phyloP scores from a whole-genome alignment of 2,797 vertebrate genomes.

The Threskiornis aethiopicus region DNA sequence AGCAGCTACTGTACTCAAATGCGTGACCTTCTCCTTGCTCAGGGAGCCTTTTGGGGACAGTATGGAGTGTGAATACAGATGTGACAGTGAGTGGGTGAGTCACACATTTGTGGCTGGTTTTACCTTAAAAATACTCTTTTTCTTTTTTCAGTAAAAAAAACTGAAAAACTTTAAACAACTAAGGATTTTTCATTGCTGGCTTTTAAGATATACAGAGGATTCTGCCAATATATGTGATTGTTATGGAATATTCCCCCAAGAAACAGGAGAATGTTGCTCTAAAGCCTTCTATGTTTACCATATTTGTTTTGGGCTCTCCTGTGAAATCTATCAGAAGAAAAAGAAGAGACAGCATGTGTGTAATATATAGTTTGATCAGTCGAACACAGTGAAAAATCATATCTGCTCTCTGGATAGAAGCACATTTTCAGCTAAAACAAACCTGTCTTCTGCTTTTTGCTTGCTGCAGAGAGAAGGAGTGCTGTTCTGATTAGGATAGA shows the following conservation, averaged over 20 bases:
- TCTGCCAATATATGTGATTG: neutral
- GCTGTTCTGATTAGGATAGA: neutral
- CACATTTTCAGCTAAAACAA: slow-evolving; percentile 27
- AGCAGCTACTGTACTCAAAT: neutral
- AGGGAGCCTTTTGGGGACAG: neutral
- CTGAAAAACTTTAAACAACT: neutral
- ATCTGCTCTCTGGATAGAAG: neutral
- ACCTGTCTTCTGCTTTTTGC: slow-evolving; percentile 13
- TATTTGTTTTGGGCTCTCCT: slow-evolving; percentile 38
- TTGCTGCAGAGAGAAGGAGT: neutral
- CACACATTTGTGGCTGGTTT: neutral
- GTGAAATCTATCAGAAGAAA: slow-evolving; percentile 24
- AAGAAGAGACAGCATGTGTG: neutral
- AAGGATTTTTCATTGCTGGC: neutral
- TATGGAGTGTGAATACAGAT: neutral
- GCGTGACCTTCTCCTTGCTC: neutral
- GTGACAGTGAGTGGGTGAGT: neutral
- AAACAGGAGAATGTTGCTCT: neutral
- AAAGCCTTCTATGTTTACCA: neutral
- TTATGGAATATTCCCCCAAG: slow-evolving; percentile 25
- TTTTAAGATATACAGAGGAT: slow-evolving; percentile 13
- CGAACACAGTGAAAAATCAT: neutral
- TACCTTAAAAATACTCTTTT: neutral
- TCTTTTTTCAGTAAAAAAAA: neutral
- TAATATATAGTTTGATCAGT: slow-evolving; percentile 6